These are phyloP conservation scores for Polypterus bichir DNA, from an alignment of 2,113 vertebrate genomes.

Conservation along the genomic window DNA sequence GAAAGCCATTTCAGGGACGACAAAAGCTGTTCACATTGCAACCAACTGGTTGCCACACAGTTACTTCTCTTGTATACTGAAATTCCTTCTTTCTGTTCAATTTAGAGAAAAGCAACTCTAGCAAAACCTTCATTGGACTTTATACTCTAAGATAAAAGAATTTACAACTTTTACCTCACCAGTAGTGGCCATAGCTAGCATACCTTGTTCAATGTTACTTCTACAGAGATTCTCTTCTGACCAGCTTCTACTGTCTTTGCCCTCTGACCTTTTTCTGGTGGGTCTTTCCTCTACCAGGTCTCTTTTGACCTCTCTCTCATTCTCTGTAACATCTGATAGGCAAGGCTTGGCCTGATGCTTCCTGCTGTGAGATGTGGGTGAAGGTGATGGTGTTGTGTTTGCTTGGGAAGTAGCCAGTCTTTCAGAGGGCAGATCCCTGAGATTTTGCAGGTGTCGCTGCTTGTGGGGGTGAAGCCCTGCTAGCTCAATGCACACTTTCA, in stretches of 20 bases:
- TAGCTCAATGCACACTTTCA: constrained; percentile 97
- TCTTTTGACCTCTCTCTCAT: constrained; percentile 49
- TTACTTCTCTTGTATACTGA: too few species aligned
- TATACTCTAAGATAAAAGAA: too few species aligned
- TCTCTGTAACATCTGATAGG: constrained; percentile 51
- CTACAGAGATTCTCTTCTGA: constrained; percentile 72
- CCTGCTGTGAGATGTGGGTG: constrained; percentile 61
- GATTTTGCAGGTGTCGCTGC: constrained; percentile 70
- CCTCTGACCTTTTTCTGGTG: constrained; percentile 69
- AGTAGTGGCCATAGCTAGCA: constrained; percentile 26
- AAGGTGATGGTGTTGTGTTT: constrained; percentile 53
- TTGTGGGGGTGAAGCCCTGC: constrained; percentile 93
- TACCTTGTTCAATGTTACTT: constrained; percentile 70
- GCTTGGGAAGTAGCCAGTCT: constrained; percentile 52
- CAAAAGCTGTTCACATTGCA: too few species aligned
- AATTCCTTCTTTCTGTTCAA: too few species aligned
- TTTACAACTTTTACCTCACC: too few species aligned
- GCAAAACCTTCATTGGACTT: too few species aligned
- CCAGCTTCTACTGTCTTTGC: constrained; percentile 79
- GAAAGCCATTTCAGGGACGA: too few species aligned
- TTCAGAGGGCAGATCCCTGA: constrained; percentile 71
- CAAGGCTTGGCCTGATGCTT: constrained; percentile 63
- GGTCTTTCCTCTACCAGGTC: constrained; percentile 59
- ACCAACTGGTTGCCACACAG: too few species aligned
- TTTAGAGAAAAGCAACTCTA: too few species aligned